A percentile compares a stretch with the other conserved stretches of the same genome.
Evolutionary conservation across 2,797 vertebrate species (phyloP).

Genomic region (Scolopax rusticola): DNA sequence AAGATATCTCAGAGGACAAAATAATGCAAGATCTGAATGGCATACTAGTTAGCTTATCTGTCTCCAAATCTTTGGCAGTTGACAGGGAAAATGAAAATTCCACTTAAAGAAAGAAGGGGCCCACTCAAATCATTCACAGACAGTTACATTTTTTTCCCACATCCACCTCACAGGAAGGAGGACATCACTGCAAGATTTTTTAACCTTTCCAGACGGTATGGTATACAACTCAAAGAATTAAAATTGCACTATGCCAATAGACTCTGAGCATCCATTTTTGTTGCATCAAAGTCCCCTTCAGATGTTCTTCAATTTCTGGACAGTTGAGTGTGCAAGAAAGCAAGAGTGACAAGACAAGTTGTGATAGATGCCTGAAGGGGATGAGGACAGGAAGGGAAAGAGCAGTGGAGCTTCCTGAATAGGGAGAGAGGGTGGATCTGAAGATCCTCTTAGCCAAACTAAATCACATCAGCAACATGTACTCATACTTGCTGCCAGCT

Average conservation of each 20-base stretch:
- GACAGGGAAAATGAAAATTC: not conserved
- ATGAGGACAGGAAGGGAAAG: not conserved
- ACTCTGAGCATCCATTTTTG: not conserved
- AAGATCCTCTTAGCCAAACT: not conserved
- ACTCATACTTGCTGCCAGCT: not conserved
- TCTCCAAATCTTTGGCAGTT: not conserved
- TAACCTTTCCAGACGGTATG: not conserved
- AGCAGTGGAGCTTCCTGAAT: not conserved
- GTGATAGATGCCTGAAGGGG: not conserved
- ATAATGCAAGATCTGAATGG: not conserved
- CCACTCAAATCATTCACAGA: not conserved
- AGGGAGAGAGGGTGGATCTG: not conserved
- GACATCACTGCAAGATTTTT: not conserved
- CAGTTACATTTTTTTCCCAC: not conserved
- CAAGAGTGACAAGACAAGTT: not conserved
- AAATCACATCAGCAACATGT: not conserved
- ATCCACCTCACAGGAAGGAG: not conserved
- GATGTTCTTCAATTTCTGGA: not conserved
- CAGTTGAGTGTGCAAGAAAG: not conserved
- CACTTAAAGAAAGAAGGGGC: not conserved
- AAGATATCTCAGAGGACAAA: conserved; percentile 16
- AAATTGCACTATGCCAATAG: not conserved
- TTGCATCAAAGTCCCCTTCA: not conserved
- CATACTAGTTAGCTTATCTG: not conserved
- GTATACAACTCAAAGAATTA: not conserved